A percentile compares a stretch with the other conserved stretches of the same genome.
These are phyloP conservation scores for Discoglossus pictus DNA, from an alignment of 2,797 vertebrate species.

Conservation along the genomic window DNA sequence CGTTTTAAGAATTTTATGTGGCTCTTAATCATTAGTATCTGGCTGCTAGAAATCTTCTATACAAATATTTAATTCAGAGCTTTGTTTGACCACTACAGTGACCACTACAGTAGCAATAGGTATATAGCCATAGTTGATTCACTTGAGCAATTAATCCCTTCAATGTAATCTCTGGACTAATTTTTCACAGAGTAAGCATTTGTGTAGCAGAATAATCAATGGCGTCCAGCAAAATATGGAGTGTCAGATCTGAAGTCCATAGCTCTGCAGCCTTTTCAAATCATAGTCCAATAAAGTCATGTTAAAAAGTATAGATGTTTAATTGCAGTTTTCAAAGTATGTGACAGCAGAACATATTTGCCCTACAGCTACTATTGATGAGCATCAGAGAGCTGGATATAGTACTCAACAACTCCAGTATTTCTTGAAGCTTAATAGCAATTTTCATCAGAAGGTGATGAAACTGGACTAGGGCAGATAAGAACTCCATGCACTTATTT, in stretches of 20 bases:
- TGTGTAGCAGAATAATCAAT: neutral
- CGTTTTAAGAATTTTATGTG: no score
- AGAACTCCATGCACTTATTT: constrained; percentile 5
- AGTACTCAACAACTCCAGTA: constrained; percentile 48
- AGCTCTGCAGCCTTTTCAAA: neutral
- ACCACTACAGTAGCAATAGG: no score
- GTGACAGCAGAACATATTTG: constrained; percentile 28
- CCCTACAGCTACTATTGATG: constrained; percentile 15
- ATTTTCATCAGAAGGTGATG: constrained; percentile 34
- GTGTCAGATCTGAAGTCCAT: neutral
- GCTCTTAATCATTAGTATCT: no score
- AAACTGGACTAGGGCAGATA: neutral
- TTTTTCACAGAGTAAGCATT: constrained; percentile 12
- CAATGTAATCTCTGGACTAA: no score
- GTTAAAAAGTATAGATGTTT: constrained; percentile 4
- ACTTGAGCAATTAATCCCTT: no score
- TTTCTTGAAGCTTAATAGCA: constrained; percentile 32
- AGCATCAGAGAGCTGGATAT: neutral
- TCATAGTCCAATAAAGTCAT: neutral
- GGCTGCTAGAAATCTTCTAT: no score
- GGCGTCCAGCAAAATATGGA: neutral
- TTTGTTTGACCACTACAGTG: no score
- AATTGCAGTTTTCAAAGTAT: neutral
- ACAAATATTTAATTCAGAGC: no score
- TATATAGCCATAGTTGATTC: no score